Evolutionary conservation across 2,113 vertebrate genomes (phyloP), one percentile per base, ranked within the genome.

Genomic region (Bostrychus sinensis): DNA sequence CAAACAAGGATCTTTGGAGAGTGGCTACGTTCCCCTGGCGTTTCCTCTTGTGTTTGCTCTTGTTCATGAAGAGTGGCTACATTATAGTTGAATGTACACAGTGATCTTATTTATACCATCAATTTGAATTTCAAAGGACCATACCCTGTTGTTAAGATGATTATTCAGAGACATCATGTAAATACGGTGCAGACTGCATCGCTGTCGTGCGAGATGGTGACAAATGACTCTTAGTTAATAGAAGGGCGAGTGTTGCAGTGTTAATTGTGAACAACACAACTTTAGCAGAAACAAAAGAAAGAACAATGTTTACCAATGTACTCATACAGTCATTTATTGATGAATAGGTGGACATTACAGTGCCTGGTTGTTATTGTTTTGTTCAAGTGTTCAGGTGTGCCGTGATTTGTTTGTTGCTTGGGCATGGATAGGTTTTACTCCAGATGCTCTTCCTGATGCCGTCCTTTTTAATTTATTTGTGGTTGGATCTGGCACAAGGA

Each of bases 111-210:
- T 78, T 78, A 72, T 63, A 51, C 23, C 41, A 51, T 7, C 2
- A 8, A 78, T 79, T 76, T 72, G 56, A 78, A 82, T 72, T 69
- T 69, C 65, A 75, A 77, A 68, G 45, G 19, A 46, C 62, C 57
- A 8, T 46, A 17, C n/a, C 34, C 34, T 63, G 34, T 62, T 71
- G 55, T 62, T 75, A 56, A 16, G 11, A 23, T 59, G 71, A 69
- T 72, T 56, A 72, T 50, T 70, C 66, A 70, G 53, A 11, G 65
- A 48, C 56, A 7, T 22, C 39, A 17, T 66, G 56, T 61, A 41
- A 51, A 37, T 46, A 9, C 16, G n/a, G 13, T 61, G 36, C 39
- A 56, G 56, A 66, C 11, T 36, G 56, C 20, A 30, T 4, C 1
- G 19, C 26, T 30, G 38, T 17, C n/a, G 16, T 30, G 16, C 7